Evolutionary conservation across 2,113 vertebrate species (phyloP).

Genomic region (Sphyrna mokarran): DNA sequence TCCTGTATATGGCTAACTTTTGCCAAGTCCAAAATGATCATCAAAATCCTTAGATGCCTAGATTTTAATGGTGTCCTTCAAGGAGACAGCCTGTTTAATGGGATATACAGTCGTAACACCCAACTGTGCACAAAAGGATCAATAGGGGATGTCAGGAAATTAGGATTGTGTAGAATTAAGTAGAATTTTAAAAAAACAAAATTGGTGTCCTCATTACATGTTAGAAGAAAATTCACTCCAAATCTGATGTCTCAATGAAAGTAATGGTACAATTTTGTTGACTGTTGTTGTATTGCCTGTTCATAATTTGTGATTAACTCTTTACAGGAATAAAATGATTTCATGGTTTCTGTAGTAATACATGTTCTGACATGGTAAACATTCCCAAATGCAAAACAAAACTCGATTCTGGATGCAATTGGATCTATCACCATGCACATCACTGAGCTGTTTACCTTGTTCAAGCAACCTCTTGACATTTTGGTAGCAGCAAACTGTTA

Average conservation of each 20-base stretch:
- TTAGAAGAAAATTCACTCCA: not conserved
- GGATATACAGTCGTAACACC: too few relatives aligned
- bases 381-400: not conserved
- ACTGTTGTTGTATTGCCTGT: not conserved
- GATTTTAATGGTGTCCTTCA: too few relatives aligned
- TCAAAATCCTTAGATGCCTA: too few relatives aligned
- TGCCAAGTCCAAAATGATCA: too few relatives aligned
- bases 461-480: not conserved
- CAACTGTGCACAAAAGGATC: too few relatives aligned
- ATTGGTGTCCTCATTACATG: not conserved
- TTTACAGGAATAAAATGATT: too few relatives aligned
- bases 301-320: not conserved
- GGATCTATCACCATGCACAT: not conserved
- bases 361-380: not conserved
- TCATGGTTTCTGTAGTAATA: not conserved
- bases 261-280: not conserved
- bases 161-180: not conserved
- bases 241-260: not conserved
- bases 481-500: not conserved
- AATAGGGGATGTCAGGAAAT: too few relatives aligned
- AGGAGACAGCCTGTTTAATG: too few relatives aligned
- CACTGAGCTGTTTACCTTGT: not conserved
- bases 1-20: too few relatives aligned
- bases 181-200: not conserved
- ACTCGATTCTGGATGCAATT: not conserved